Conservation (phyloP, 2,888 invertebrate species). For the Hypomecis punctinalis region DNA sequence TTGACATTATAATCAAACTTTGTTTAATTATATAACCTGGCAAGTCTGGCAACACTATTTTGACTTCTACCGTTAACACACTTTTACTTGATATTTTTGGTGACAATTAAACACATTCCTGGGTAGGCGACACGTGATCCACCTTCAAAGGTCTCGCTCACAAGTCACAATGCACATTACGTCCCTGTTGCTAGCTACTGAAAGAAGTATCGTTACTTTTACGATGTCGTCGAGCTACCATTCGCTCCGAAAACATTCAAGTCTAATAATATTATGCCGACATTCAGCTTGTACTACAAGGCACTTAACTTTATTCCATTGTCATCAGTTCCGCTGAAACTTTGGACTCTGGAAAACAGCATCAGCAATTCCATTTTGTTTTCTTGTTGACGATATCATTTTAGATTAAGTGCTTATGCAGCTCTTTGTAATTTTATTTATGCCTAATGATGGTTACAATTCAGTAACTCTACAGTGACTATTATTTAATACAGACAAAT, state of each 20-base stretch:
- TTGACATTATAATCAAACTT: no score
- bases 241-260: conserved; percentile 47
- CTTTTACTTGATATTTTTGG: conserved; percentile 55
- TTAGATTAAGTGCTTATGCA: background rate
- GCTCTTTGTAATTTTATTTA: no score
- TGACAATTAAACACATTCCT: conserved; percentile 46
- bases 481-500: no score
- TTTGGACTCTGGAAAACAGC: conserved; percentile 16
- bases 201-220: conserved; percentile 59
- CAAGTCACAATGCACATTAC: conserved; percentile 43
- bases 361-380: conserved; percentile 10
- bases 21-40: background rate
- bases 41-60: conserved; percentile 12
- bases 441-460: no score
- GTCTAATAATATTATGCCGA: conserved; percentile 37
- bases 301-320: conserved; percentile 19
- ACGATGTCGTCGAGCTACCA: conserved; percentile 49
- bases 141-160: conserved; percentile 60
- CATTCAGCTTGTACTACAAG: conserved; percentile 25
- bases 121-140: conserved; percentile 61
- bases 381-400: background rate
- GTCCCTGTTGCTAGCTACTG: conserved; percentile 41
- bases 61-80: conserved; percentile 29
- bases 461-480: no score
- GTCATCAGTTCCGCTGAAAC: conserved; percentile 24